Evolutionary conservation across 1,140 invertebrate genomes (phyloP).

Genomic region (Hypothenemus hampei): DNA sequence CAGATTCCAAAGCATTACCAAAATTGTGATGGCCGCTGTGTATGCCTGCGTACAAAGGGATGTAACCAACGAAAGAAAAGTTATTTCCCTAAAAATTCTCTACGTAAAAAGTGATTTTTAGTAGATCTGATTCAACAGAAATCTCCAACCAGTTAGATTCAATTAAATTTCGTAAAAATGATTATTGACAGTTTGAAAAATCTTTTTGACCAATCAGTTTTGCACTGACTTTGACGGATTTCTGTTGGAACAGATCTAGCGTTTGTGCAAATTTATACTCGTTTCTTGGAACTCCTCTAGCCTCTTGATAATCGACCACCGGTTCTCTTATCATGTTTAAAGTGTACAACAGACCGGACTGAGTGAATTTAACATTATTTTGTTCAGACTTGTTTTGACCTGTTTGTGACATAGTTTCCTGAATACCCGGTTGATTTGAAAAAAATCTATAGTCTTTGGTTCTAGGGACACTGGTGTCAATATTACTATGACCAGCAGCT

Average conservation of each 20-base stretch:
- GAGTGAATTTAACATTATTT: conserved; percentile 5
- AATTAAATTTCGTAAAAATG: too few species aligned
- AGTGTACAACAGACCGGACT: conserved; percentile 22
- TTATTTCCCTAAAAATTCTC: conserved; percentile 29
- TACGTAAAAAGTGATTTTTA: not conserved
- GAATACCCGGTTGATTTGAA: not conserved
- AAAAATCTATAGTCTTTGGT: not conserved
- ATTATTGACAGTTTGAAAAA: too few species aligned
- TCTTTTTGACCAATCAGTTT: too few species aligned
- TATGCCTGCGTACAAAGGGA: conserved; percentile 37
- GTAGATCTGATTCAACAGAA: not conserved
- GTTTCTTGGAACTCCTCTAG: conserved; percentile 31
- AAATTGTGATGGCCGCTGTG: conserved; percentile 31
- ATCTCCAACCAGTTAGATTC: not conserved
- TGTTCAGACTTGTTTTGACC: not conserved
- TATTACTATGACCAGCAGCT: not conserved
- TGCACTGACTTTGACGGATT: too few species aligned
- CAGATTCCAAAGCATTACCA: conserved; percentile 38
- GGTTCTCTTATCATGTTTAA: conserved; percentile 27
- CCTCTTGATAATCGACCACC: conserved; percentile 32
- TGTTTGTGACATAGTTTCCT: not conserved
- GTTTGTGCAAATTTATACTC: conserved; percentile 24
- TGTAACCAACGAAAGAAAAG: conserved; percentile 35
- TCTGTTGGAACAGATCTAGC: not conserved
- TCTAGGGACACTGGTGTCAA: not conserved